Conservation (phyloP, 35 echinoderm and acorn worm species). For the Nesometra sesokonis region DNA sequence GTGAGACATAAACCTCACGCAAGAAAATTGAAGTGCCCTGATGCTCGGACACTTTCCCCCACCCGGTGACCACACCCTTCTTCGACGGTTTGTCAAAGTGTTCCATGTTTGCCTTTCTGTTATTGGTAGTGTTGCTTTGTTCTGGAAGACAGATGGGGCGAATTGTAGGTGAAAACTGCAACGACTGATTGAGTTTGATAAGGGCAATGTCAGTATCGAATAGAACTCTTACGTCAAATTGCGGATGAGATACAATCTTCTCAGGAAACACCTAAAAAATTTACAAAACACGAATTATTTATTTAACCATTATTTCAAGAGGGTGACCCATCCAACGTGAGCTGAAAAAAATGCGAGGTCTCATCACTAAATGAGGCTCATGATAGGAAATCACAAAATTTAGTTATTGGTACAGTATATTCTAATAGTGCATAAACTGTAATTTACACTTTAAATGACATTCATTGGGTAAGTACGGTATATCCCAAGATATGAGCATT, state of each 20-base stretch:
- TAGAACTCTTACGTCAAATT: background rate
- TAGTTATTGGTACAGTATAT: too few relatives aligned
- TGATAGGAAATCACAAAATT: too few relatives aligned
- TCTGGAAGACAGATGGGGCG: constrained; percentile 39
- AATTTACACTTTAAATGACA: too few relatives aligned
- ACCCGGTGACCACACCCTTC: constrained; percentile 11
- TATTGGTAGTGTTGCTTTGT: background rate
- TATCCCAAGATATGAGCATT: too few relatives aligned
- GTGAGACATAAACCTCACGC: constrained; percentile 7
- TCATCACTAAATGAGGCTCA: too few relatives aligned
- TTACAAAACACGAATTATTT: too few relatives aligned
- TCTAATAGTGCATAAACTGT: too few relatives aligned
- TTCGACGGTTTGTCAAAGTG: background rate
- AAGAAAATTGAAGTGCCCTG: background rate
- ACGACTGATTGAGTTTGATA: background rate
- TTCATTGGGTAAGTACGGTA: too few relatives aligned
- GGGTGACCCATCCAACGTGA: too few relatives aligned
- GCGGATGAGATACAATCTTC: background rate
- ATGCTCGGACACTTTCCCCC: background rate
- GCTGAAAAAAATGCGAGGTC: too few relatives aligned
- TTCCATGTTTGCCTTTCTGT: background rate
- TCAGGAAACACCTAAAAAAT: too few relatives aligned
- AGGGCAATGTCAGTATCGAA: constrained; percentile 34
- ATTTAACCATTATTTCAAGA: too few relatives aligned
- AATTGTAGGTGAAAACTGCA: constrained; percentile 13